Conservation (phyloP, 2,113 vertebrate species). For the Mastomys natalensis region DNA sequence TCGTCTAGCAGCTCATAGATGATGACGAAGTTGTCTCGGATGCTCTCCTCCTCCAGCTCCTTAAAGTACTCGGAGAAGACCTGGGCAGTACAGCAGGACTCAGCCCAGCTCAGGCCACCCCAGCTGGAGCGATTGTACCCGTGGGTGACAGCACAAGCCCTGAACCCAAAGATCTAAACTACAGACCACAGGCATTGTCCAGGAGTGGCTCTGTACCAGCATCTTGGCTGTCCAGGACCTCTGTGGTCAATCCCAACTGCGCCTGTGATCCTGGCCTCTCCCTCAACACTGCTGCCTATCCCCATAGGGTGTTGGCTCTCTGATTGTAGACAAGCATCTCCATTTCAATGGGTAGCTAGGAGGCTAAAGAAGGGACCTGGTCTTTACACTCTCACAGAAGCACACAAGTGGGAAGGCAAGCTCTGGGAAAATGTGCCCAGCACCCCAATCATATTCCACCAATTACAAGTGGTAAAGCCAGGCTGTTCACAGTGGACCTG, state of each 20-base stretch:
- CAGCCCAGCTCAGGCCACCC: not conserved
- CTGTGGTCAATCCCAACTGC: not conserved
- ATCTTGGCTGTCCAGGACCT: too few relatives aligned
- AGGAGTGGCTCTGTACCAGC: not conserved
- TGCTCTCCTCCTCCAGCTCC: constrained; percentile 99
- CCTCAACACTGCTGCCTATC: not conserved
- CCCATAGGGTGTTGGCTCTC: not conserved
- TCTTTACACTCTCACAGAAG: not conserved
- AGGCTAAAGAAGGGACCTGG: not conserved
- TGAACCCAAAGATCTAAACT: not conserved
- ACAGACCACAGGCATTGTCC: not conserved
- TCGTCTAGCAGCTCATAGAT: constrained; percentile 99
- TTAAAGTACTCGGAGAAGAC: constrained; percentile 99
- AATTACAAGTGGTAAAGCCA: not conserved
- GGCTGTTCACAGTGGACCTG: too few relatives aligned
- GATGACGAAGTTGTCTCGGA: constrained; percentile 99
- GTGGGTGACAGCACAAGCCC: not conserved
- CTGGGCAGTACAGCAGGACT: constrained; percentile 78
- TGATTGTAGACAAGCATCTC: not conserved
- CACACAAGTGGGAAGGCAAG: not conserved
- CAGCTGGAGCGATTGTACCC: not conserved
- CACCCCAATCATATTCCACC: not conserved
- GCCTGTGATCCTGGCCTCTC: not conserved
- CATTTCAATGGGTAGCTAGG: not conserved
- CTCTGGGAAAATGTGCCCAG: too few relatives aligned